Conservation (phyloP, 92 coral and sea anemone species). For the Isaurus tuberculatus region DNA sequence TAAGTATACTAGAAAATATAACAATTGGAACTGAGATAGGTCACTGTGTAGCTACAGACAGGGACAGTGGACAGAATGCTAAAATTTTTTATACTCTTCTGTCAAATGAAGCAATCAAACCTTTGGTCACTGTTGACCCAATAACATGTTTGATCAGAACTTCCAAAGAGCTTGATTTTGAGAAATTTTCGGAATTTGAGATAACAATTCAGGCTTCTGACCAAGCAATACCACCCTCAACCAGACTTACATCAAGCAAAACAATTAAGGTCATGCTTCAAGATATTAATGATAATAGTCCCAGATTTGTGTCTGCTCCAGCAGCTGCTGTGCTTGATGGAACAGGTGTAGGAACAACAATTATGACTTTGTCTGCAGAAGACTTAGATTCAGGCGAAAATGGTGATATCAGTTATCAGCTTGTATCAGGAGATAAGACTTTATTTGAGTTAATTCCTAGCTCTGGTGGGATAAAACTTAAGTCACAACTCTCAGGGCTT, state of each 20-base stretch:
- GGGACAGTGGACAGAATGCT: constrained; percentile 86
- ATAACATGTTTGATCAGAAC: constrained; percentile 66
- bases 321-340: constrained; percentile 62
- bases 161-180: constrained; percentile 71
- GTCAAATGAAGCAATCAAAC: constrained; percentile 64
- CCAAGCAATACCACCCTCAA: constrained; percentile 67
- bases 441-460: constrained; percentile 59
- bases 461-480: constrained; percentile 68
- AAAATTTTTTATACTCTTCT: constrained; percentile 69
- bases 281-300: constrained; percentile 91
- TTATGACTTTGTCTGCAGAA: constrained; percentile 76
- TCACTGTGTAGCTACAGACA: constrained; percentile 81
- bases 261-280: constrained; percentile 61
- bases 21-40: constrained; percentile 71
- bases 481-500: constrained; percentile 39
- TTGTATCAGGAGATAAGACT: constrained; percentile 49
- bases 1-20: constrained; percentile 74
- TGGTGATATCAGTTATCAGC: constrained; percentile 69
- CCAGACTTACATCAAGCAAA: constrained; percentile 70
- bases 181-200: constrained; percentile 60
- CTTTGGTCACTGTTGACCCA: constrained; percentile 68
- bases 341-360: constrained; percentile 46
- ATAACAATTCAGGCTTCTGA: constrained; percentile 85
- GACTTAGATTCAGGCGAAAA: constrained; percentile 79
- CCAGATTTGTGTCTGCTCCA: constrained; percentile 84